These are phyloP conservation scores for Plumapathes pennacea DNA, from an alignment of 92 coral and sea anemone genomes.

Conservation along the genomic window DNA sequence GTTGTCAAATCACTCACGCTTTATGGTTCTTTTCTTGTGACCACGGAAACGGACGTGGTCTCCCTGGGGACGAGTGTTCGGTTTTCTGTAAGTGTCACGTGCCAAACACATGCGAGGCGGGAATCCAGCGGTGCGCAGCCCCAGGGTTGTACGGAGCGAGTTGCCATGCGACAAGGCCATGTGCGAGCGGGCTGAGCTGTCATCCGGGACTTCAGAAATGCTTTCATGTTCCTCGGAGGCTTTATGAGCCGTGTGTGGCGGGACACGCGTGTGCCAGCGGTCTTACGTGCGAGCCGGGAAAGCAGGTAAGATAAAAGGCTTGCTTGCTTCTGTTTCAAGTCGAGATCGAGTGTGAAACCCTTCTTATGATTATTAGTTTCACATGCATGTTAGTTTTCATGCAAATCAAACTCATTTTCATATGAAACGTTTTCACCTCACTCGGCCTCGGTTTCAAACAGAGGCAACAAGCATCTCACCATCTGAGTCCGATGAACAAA, in stretches of 20 bases:
- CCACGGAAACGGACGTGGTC: slow-evolving; percentile 86
- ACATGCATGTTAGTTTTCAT: no score
- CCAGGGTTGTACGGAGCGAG: slow-evolving; percentile 69
- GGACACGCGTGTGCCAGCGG: slow-evolving; percentile 80
- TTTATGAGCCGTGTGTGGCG: slow-evolving; percentile 86
- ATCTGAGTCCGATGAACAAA: no score
- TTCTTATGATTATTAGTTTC: no score
- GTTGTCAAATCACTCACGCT: slow-evolving; percentile 1
- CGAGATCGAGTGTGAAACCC: no score
- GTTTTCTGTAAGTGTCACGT: slow-evolving; percentile 84
- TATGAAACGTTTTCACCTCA: no score
- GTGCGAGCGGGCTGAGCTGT: slow-evolving; percentile 80
- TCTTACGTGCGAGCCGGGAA: slow-evolving; percentile 93
- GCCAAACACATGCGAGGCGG: slow-evolving; percentile 89
- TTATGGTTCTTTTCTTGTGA: slow-evolving; percentile 94
- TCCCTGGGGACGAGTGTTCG: slow-evolving; percentile 85
- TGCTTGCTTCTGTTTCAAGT: no score
- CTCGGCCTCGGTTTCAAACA: no score
- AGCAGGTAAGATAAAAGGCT: slow-evolving; percentile 68
- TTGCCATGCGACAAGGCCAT: slow-evolving; percentile 91
- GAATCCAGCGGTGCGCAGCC: slow-evolving; percentile 73
- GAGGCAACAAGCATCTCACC: no score
- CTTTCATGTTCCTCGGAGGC: slow-evolving; percentile 80
- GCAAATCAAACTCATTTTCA: no score
- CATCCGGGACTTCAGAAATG: slow-evolving; percentile 98